Conservation (phyloP, 2,888 invertebrate genomes). For the Meloe dianella region DNA sequence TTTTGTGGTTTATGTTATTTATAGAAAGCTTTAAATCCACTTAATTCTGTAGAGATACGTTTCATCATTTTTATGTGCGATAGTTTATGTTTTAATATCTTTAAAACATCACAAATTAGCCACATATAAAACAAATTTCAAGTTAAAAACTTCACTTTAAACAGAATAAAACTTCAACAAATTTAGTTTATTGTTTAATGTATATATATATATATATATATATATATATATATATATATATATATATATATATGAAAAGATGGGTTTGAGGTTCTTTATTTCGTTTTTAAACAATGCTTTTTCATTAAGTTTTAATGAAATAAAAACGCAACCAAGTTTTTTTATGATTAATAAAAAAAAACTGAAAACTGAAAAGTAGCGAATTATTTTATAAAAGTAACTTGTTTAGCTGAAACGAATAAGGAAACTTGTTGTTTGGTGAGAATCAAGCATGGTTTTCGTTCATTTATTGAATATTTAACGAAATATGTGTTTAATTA, state of each 20-base stretch:
- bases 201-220: too few species aligned
- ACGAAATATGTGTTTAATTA: slow-evolving; percentile 11
- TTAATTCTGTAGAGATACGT: neutral
- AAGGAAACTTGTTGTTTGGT: neutral
- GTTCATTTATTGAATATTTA: slow-evolving; percentile 3
- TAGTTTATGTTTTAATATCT: slow-evolving; percentile 7
- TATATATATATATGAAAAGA: neutral
- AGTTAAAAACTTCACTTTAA: slow-evolving; percentile 11
- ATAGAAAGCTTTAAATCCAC: neutral
- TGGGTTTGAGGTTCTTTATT: neutral
- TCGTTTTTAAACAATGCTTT: neutral
- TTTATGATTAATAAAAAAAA: neutral
- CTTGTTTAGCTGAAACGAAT: neutral
- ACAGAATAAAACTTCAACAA: slow-evolving; percentile 6
- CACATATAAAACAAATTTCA: slow-evolving; percentile 5
- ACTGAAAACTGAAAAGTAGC: neutral
- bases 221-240: neutral
- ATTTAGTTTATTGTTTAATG: slow-evolving; percentile 1
- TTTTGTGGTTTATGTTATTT: neutral
- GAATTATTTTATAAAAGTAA: slow-evolving; percentile 1
- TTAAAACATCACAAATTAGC: neutral
- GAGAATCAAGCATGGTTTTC: neutral
- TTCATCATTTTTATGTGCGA: neutral
- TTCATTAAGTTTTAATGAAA: slow-evolving; percentile 8
- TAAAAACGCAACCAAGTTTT: slow-evolving; percentile 3